A percentile compares a stretch with the other conserved stretches of the same genome.
Evolutionary conservation across 2,797 vertebrate genomes (phyloP).

Genomic region (Thripadectes ignobilis): DNA sequence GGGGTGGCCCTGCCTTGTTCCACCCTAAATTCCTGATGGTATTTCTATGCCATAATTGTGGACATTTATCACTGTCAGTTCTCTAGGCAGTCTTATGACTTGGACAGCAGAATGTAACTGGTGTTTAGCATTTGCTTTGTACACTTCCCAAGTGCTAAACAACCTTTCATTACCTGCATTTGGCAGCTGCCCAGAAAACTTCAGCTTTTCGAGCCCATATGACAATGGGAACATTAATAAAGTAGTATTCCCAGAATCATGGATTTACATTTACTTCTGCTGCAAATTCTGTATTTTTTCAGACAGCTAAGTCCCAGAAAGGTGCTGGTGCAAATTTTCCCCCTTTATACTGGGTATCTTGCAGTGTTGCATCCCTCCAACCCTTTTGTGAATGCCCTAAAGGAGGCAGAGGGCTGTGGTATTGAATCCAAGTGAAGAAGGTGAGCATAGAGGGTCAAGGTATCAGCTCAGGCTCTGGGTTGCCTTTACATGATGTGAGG

Average conservation of each 20-base stretch:
- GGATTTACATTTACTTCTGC: background rate
- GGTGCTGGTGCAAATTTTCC: background rate
- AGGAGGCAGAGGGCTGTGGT: background rate
- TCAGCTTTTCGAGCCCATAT: background rate
- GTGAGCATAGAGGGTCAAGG: background rate
- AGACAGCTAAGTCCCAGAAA: background rate
- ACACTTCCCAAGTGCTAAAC: background rate
- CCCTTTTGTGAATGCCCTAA: background rate
- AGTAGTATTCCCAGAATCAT: background rate
- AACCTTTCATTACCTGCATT: slow-evolving; percentile 11
- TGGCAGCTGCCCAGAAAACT: slow-evolving; percentile 8
- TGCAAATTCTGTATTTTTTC: background rate
- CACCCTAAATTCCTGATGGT: slow-evolving; percentile 38
- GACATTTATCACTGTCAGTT: background rate
- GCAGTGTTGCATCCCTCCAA: background rate
- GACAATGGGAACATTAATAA: background rate
- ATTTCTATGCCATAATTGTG: background rate
- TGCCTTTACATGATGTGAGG: background rate
- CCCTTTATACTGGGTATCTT: background rate
- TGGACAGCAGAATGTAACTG: background rate
- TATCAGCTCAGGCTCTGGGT: background rate
- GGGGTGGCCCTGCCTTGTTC: background rate
- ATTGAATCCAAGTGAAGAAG: background rate
- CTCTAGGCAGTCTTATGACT: slow-evolving; percentile 5
- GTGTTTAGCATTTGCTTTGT: slow-evolving; percentile 11